Percentiles rank a stretch among this genome's conserved stretches.
Conservation (phyloP, 2,113 vertebrate genomes). For the Ameiurus melas region DNA sequence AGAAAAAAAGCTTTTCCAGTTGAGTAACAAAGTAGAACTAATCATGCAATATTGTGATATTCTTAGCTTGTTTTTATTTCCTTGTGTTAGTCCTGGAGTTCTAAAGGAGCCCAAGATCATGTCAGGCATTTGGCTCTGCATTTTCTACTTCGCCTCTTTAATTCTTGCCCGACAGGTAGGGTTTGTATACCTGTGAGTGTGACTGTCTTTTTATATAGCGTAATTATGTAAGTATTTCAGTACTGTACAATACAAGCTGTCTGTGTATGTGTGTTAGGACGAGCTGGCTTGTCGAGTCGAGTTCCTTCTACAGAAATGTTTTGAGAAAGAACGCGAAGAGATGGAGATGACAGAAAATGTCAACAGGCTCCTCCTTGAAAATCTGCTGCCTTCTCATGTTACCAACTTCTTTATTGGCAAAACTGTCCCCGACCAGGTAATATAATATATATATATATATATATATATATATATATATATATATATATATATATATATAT, state of each 20-base stretch:
- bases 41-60: neutral
- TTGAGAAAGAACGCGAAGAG: constrained; percentile 78
- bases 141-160: constrained; percentile 83
- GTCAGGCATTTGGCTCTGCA: constrained; percentile 82
- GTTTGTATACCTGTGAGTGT: neutral
- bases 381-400: constrained; percentile 83
- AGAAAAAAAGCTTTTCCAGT: neutral
- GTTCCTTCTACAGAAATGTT: constrained; percentile 83
- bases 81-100: constrained; percentile 73
- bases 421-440: constrained; percentile 80
- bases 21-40: neutral
- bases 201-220: neutral
- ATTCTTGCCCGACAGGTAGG: constrained; percentile 84
- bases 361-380: constrained; percentile 86
- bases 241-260: neutral
- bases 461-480: too few species aligned
- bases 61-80: neutral
- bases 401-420: constrained; percentile 83
- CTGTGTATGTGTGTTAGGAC: constrained; percentile 68
- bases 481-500: too few species aligned
- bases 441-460: too few species aligned
- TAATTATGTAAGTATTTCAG: neutral
- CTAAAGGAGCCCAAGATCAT: constrained; percentile 86
- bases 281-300: constrained; percentile 84
- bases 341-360: constrained; percentile 88